Evolutionary conservation across 2,113 vertebrate genomes (phyloP), one percentile per base, ranked within the genome.

Genomic region (Ceyx cyanopectus): DNA sequence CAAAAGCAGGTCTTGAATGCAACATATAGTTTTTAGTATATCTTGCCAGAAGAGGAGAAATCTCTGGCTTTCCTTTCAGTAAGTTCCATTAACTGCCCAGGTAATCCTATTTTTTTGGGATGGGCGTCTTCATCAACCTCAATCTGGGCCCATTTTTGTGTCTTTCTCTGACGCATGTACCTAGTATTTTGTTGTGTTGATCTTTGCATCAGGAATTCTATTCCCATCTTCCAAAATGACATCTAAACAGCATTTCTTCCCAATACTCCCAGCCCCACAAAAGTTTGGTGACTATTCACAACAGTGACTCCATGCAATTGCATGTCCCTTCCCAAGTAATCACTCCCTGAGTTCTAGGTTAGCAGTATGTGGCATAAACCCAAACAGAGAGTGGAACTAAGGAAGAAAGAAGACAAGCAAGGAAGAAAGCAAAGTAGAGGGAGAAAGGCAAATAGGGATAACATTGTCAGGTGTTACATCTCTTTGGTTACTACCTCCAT

Each of bases 91-190:
- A 65, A 14, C 37, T 54, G 30, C 45, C 18, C 32, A 75, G 27
- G 24, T 32, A 92, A 84, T 48, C 10, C 18, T 68, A 0, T 20
- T 43, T 75, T 57, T 37, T 12, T 11, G 32, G 32, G 63, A 75
- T 3, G 3, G 7, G 11, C 17, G n/a, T n/a, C 30, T 70, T 90
- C 69, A 67, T n/a, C 13, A 76, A 56, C 3, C 24, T 53, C 12
- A 27, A 8, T 43, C 16, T 63, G 6, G 27, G 18, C 19, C 40
- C 14, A 37, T 73, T 63, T 24, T 34, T 61, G 2, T 75, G 16
- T 12, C 29, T 56, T 74, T 54, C 48, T 63, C 50, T 50, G 50
- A 51, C 7, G 21, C 0, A 0, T 0, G 2, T 22, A 45, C 7
- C 6, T 50, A 29, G 5, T 5, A 18, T 58, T 60, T 10, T 63